Conservation (phyloP, 2,797 vertebrate species). For the Coccyzus lansbergi region DNA sequence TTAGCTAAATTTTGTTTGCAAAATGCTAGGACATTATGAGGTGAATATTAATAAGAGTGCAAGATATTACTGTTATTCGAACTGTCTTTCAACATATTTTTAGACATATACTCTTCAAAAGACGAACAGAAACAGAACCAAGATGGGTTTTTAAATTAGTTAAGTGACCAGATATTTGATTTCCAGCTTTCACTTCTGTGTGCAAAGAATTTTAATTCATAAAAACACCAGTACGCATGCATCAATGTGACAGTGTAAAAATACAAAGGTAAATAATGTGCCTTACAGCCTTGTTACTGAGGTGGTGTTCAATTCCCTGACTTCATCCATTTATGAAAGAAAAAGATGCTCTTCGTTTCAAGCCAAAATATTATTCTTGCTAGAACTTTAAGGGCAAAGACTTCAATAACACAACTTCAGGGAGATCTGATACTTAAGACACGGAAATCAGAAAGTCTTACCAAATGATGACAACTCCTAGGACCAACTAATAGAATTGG, state of each 20-base stretch:
- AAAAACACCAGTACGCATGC: not conserved
- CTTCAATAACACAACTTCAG: not conserved
- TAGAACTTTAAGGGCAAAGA: not conserved
- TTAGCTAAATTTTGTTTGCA: not conserved
- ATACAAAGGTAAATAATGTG: not conserved
- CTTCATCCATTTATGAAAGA: not conserved
- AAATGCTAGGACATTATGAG: not conserved
- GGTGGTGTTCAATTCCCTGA: not conserved
- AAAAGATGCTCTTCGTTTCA: not conserved
- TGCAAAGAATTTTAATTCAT: not conserved
- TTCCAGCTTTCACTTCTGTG: not conserved
- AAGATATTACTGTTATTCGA: not conserved
- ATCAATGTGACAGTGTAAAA: not conserved
- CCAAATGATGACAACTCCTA: not conserved
- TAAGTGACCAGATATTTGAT: not conserved
- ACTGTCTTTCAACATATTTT: not conserved
- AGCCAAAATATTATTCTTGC: not conserved
- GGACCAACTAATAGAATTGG: not conserved
- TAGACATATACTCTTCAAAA: not conserved
- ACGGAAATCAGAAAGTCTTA: not conserved
- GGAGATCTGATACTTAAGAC: not conserved
- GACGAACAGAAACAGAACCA: not conserved
- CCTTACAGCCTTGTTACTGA: not conserved
- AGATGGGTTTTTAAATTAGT: not conserved
- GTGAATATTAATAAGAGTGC: not conserved